Evolutionary conservation across 2,797 vertebrate species (phyloP), one percentile per base, ranked within the genome.

Genomic region (Schizothorax lantsangensis): DNA sequence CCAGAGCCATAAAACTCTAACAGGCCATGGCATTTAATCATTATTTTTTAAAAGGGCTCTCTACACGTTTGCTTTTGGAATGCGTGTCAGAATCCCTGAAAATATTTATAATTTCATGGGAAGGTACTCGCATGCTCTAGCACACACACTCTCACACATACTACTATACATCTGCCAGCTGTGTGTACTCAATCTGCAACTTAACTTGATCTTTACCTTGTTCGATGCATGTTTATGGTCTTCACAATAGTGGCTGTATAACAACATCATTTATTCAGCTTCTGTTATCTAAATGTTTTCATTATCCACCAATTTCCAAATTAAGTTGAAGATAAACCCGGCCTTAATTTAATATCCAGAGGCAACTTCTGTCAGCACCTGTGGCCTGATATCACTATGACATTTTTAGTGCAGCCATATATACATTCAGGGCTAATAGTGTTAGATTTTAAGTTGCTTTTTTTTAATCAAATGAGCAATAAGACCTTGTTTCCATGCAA

Each of bases 401-500:
- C 12, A 14, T 23, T 49, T 52, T 26, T 38, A 81, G 14, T 14
- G 21, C 11, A 62, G 57, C n/a, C 14, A 26, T 5, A 21, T 49
- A 12, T 62, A 62, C 40, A 66, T 19, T 23, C 49, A 14, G 72
- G 30, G 62, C 43, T 36, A 33, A 68, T 49, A 21, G 17, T 69
- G 33, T 68, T 21, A 49, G 1, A 59, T 72, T 43, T 83, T 23
- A 81, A 52, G 64, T n/a, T 45, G 38, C 57, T 12, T 64, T 26
- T 26, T 30, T 45, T 19, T 23, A 33, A 49, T 33, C 17, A 17
- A 36, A 69, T 23, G 43, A 14, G 64, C 19, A 38, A 2, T 33
- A 68, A 26, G 45, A 68, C 54, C 75, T 84, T 69, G 14, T 89
- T 93, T 92, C 90, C 90, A 88, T 68, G 19, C 54, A 81, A 83